These are phyloP conservation scores for Zeuzera pyrina DNA, from an alignment of 2,888 invertebrate species.

Conservation along the genomic window DNA sequence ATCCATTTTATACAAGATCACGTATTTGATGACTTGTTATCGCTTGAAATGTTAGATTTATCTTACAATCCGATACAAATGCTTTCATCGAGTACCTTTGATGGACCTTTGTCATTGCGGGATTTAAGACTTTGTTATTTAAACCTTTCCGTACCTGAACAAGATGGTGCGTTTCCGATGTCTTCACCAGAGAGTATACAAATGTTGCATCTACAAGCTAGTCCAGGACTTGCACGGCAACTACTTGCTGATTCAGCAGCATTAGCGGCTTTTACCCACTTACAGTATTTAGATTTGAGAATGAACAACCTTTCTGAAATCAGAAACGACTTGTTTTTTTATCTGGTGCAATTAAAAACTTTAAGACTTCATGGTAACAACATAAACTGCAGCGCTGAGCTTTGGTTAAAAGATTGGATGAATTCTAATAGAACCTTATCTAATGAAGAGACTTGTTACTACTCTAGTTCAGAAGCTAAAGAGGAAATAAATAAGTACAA, in stretches of 20 bases:
- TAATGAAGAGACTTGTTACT: conserved; percentile 56
- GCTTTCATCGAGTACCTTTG: conserved; percentile 78
- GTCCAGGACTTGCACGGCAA: conserved; percentile 79
- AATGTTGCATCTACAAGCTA: conserved; percentile 82
- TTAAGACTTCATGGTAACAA: conserved; percentile 80
- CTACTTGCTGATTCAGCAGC: conserved; percentile 81
- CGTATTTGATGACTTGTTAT: conserved; percentile 82
- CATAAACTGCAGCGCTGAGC: conserved; percentile 78
- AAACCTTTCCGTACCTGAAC: conserved; percentile 70
- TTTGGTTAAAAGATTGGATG: conserved; percentile 81
- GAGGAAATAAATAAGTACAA: conserved; percentile 59
- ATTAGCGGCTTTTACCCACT: conserved; percentile 78
- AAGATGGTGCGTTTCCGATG: conserved; percentile 78
- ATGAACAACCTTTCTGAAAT: conserved; percentile 72
- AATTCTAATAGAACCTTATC: conserved; percentile 55
- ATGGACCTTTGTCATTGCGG: conserved; percentile 77
- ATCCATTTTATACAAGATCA: conserved; percentile 82
- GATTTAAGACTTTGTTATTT: conserved; percentile 80
- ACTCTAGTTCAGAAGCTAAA: conserved; percentile 55
- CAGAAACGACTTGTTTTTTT: conserved; percentile 77
- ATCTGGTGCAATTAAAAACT: conserved; percentile 78
- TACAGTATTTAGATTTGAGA: conserved; percentile 80
- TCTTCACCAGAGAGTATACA: conserved; percentile 80
- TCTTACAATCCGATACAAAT: conserved; percentile 84
- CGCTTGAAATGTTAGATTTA: conserved; percentile 85